Evolutionary conservation across 2,113 vertebrate species (phyloP).

Genomic region (Aegithalos caudatus): DNA sequence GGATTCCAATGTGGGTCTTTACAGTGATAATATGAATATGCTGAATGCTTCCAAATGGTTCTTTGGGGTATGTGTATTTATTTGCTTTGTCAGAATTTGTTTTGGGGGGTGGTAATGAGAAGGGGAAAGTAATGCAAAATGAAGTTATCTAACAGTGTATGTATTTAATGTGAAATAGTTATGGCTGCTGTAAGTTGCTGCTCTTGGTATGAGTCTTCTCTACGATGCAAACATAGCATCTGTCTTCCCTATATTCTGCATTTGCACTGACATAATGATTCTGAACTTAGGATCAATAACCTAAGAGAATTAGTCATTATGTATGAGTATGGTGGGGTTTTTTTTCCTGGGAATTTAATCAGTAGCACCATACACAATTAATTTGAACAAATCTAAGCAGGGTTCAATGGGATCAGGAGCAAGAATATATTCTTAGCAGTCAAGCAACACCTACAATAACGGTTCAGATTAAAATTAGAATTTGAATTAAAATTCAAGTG

Average conservation of each 20-base stretch:
- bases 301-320: neutral
- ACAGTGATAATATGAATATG: neutral
- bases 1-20: neutral
- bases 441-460: neutral
- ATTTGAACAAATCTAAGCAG: neutral
- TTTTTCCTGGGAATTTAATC: constrained; percentile 1
- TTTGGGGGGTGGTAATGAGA: neutral
- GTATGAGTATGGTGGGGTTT: neutral
- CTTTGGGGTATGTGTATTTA: neutral
- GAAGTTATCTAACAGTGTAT: neutral
- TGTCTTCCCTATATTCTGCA: neutral
- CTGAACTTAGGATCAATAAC: constrained; percentile 8
- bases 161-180: neutral
- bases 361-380: neutral
- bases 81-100: neutral
- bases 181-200: neutral
- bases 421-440: neutral
- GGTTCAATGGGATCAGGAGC: neutral
- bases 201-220: neutral
- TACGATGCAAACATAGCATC: neutral
- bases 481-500: constrained; percentile 35
- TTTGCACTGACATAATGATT: neutral
- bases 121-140: neutral
- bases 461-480: constrained; percentile 27
- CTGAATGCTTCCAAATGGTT: neutral